These are phyloP conservation scores for Malurus cyaneus DNA, from an alignment of 2,113 vertebrate species.

Conservation along the genomic window DNA sequence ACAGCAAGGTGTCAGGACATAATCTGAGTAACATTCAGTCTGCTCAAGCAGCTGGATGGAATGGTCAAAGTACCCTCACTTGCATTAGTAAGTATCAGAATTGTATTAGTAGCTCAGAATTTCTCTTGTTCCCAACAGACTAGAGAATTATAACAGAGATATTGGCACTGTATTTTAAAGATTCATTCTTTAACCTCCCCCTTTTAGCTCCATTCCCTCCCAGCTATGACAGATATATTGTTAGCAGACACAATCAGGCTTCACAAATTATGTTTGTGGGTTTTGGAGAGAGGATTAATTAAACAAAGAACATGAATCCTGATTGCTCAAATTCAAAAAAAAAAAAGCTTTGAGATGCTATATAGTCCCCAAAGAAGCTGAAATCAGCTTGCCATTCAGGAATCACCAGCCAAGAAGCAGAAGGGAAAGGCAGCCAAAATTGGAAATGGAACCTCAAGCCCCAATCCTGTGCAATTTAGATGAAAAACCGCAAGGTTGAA, in stretches of 20 bases:
- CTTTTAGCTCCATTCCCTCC: background rate
- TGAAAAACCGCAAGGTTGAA: background rate
- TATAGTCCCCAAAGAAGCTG: background rate
- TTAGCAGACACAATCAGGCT: background rate
- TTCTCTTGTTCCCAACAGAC: background rate
- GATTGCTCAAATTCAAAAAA: background rate
- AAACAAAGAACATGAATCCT: background rate
- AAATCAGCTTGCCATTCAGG: background rate
- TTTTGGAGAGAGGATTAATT: background rate
- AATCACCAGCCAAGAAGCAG: background rate
- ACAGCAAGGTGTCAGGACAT: background rate
- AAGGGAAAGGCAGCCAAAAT: background rate
- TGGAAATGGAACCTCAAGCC: background rate
- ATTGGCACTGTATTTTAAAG: background rate
- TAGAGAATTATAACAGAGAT: background rate
- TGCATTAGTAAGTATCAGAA: background rate
- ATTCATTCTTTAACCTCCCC: background rate
- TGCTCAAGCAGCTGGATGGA: background rate
- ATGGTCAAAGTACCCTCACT: background rate
- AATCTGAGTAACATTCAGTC: background rate
- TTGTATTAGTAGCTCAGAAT: background rate
- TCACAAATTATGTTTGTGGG: background rate
- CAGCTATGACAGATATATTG: background rate
- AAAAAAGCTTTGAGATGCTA: background rate
- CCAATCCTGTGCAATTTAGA: background rate